Evolutionary conservation across 1,140 invertebrate species (phyloP).

Genomic region (Drosophila erecta): DNA sequence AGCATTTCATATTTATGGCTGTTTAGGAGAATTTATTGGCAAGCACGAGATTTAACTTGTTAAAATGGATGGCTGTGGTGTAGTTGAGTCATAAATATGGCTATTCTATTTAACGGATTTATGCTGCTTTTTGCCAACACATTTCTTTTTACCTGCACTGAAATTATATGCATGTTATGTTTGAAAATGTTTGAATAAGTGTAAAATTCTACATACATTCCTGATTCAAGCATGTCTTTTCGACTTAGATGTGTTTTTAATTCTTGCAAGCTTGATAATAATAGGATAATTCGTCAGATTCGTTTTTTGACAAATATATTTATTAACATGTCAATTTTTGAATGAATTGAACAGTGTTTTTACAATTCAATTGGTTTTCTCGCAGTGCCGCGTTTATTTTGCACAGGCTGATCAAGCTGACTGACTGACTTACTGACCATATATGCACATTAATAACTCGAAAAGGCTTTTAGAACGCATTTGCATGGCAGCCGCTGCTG

Average conservation of each 20-base stretch:
- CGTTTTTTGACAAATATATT: too few relatives aligned
- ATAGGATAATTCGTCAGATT: too few relatives aligned
- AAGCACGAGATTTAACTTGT: constrained; percentile 4
- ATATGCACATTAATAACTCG: constrained; percentile 56
- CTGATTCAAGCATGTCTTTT: too few relatives aligned
- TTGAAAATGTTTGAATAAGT: too few relatives aligned
- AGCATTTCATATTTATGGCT: constrained; percentile 9
- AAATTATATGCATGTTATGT: too few relatives aligned
- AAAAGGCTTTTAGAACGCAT: constrained; percentile 61
- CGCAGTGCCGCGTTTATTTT: constrained; percentile 5
- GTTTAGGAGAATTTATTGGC: constrained; percentile 9
- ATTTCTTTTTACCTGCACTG: neutral
- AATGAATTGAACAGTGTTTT: too few relatives aligned
- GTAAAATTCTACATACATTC: too few relatives aligned
- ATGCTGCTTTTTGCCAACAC: neutral
- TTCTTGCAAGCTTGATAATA: too few relatives aligned
- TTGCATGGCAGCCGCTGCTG: constrained; percentile 33
- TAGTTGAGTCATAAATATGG: constrained; percentile 2
- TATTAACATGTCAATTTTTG: too few relatives aligned
- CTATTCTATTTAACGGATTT: neutral
- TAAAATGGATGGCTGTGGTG: neutral
- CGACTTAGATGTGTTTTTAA: too few relatives aligned
- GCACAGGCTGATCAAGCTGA: constrained; percentile 33
- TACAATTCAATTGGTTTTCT: neutral
- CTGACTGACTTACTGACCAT: constrained; percentile 36